Base-by-base conservation (phyloP, 1,140 invertebrate species). In the Branchinecta lynchi region DNA sequence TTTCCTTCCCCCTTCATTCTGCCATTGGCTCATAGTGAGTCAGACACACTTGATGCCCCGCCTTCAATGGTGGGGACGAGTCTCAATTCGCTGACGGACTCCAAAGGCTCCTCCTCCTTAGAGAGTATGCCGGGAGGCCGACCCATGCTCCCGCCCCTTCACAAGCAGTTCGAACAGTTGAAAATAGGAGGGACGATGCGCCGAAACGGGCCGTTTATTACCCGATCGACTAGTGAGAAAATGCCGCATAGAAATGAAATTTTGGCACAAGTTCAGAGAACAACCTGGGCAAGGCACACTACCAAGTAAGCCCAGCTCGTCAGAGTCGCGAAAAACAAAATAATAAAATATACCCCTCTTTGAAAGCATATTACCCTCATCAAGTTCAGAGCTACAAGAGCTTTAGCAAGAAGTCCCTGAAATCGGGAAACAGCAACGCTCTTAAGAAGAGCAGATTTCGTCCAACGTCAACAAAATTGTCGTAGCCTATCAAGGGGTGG, bases 221-320 rank as follows among this genome's bases (percentile, higher is more conserved):
- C 87, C 0, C 82, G 90, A 65, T 87, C 87, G 7, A 90, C 89
- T 5, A 90, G 88, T 78, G 89, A 91, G 72, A 87, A 89, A 77
- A 84, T 91, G 66, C 88, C 89, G 2, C 87, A 89, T 73, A 82
- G 87, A 51, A 90, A 86, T 76, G 88, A 91, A 76, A 80, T 90
- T 72, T 89, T 91, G 86, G 85, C 84, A n/a, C 87, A 90, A 74
- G 83, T 91, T 69, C 86, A 87, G 74, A 81, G 89, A 69, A 85
- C 86, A 0, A 84, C 85, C 45, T 92, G 89, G 89, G 88, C 88
- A 0, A 80, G 90, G 74, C 89, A 92, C 75, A 92, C 89, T 1
- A 92, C 89, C 15, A 92, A 91, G 78, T 92, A 75, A 84, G 12
- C 2, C 32, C 32, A 32, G 32, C 1, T 32, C 32, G 1, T 32